Base-by-base conservation (phyloP, 2,888 invertebrate species). In the Helicoverpa assulta region DNA sequence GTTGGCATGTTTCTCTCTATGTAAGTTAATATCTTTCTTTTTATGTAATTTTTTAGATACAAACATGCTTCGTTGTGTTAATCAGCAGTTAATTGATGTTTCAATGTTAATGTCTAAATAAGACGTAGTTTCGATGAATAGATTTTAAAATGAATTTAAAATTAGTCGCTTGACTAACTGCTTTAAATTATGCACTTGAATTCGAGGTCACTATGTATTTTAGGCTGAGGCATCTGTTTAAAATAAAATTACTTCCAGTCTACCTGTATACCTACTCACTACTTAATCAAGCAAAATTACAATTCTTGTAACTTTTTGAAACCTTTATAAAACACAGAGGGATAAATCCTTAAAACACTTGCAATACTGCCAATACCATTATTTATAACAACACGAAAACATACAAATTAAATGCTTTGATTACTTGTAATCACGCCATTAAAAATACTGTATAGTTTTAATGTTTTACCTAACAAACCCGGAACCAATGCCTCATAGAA, bases 401-500 rank as follows among this genome's bases (percentile, higher is more conserved):
- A 74, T 65, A 66, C 26, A 74, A 60, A 60, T 18, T 19, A 74
- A 60, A 60, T 18, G 51, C 53, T 16, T 14, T 33, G 72, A 72
- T 67, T 54, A 58, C 19, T 51, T 58, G 26, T n/a, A 18, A 3
- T 51, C 7, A 26, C 2, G 26, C 26, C 26, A 26, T 26, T 26
- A 26, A 26, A 26, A 26, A 26, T 26, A 26, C 26, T 4, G 4
- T 14, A 4, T 59, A 53, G 60, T 52, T 62, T 62, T 58, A 66
- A 69, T 73, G 37, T 53, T 47, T 63, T 70, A 68, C 72, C 37
- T 52, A 69, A 70, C 57, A 67, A 85, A 86, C 80, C 82, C 86
- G 89, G 90, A 90, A 90, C 83, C 84, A 82, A 89, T 86, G 84
- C 82, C 86, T 90, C 85, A 88, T 82, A 84, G 77, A 83, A 81